phyloP scores from a whole-genome alignment of 2,113 vertebrate genomes.

The Condylura cristata region DNA sequence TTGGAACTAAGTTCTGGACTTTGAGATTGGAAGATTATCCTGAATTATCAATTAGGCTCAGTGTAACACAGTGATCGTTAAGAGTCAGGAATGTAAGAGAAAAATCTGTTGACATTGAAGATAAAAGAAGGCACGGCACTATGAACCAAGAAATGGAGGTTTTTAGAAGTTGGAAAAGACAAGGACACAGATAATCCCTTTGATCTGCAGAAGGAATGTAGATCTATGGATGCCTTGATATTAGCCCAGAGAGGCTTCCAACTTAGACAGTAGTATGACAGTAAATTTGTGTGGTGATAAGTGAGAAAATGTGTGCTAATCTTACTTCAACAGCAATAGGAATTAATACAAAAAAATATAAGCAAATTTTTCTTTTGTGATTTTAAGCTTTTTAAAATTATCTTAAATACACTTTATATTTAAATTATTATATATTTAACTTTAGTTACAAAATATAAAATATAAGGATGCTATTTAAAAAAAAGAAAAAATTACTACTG shows the following conservation, averaged over 20 bases:
- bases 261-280: neutral
- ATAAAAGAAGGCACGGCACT: neutral
- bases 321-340: neutral
- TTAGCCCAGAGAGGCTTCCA: neutral
- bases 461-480: neutral
- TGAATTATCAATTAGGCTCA: neutral
- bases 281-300: neutral
- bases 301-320: neutral
- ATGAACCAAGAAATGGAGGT: neutral
- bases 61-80: neutral
- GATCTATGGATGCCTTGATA: neutral
- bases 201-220: neutral
- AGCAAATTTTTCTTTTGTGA: neutral
- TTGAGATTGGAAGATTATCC: neutral
- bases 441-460: slow-evolving; percentile 21
- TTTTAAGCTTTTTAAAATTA: neutral
- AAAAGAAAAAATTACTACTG: slow-evolving; percentile 37
- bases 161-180: neutral
- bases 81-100: neutral
- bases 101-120: neutral
- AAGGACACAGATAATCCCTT: neutral
- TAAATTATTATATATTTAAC: neutral
- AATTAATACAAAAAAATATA: neutral
- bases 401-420: neutral
- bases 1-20: neutral